Evolutionary conservation across 2,113 vertebrate species (phyloP), one percentile per base, ranked within the genome.

Genomic region (Hymenochirus boettgeri): DNA sequence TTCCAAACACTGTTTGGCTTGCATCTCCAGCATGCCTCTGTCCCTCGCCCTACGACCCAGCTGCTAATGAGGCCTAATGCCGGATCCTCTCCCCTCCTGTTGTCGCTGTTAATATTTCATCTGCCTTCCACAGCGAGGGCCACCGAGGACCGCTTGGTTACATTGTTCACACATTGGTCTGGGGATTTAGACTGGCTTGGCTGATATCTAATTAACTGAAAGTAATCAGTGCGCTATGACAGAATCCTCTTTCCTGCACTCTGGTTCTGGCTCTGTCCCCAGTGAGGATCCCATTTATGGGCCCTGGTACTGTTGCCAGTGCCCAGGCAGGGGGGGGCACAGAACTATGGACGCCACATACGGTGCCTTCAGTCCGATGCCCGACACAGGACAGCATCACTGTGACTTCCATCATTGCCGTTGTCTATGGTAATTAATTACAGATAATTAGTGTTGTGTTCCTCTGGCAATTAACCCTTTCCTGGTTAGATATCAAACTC

Each of bases 61-160:
- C 82, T 80, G 82, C 83, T 86, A 87, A 86, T 86, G 86, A 83
- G 81, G 81, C 77, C 75, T 72, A 77, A 83, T 82, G 77, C 71
- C 75, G 76, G 76, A 82, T 71, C 74, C 85, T 83, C 77, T 79
- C 73, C 77, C 60, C 81, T 82, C 75, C 76, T 78, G 71, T 74
- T 72, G 76, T 62, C 65, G 73, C 73, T 80, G 77, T 82, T 82
- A 89, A 86, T 87, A 85, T 86, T 88, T 86, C 77, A 86, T 87
- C 79, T 83, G 77, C 75, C 61, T 80, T 82, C 71, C 80, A 50
- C 70, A 75, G 56, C 8, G 65, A 39, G 56, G 64, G 65, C 57
- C 65, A 61, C 70, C 13, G 74, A 63, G 35, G 19, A 71, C 67
- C 79, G 69, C 60, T 64, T 55, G 59, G 0, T 52, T 33, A 29